These are phyloP conservation scores for Cynopterus brachyotis DNA, from an alignment of 2,113 vertebrate species.

Conservation along the genomic window DNA sequence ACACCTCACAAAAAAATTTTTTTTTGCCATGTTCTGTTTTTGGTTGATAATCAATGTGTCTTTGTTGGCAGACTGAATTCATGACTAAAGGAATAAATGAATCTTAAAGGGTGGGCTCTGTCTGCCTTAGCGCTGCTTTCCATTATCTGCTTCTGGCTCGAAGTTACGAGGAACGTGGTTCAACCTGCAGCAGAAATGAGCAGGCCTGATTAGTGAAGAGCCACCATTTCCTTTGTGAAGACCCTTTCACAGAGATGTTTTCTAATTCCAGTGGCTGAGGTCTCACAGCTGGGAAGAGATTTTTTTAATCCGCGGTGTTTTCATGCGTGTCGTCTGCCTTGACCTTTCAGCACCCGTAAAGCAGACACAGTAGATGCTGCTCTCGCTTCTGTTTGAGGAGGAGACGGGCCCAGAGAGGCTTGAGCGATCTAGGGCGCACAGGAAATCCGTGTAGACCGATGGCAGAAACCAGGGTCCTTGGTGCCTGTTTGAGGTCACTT, in stretches of 20 bases:
- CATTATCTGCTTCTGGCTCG: neutral
- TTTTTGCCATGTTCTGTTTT: neutral
- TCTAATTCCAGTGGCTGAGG: neutral
- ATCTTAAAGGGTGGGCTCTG: neutral
- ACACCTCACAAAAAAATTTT: neutral
- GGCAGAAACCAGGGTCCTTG: neutral
- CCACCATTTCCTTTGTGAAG: neutral
- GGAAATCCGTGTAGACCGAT: neutral
- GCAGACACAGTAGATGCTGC: neutral
- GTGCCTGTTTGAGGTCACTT: neutral
- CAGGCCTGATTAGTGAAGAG: neutral
- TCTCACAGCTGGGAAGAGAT: neutral
- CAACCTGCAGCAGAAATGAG: neutral
- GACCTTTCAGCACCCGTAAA: neutral
- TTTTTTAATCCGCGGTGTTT: neutral
- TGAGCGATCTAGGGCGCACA: neutral
- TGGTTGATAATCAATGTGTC: neutral
- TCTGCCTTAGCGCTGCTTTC: neutral
- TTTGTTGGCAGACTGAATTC: neutral
- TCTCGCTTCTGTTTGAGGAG: neutral
- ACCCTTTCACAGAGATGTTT: neutral
- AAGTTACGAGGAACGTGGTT: neutral
- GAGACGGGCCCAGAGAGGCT: neutral
- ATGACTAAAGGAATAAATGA: neutral
- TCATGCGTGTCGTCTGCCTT: neutral